Evolutionary conservation across 2,797 vertebrate species (phyloP).

Genomic region (Crotalus adamanteus): DNA sequence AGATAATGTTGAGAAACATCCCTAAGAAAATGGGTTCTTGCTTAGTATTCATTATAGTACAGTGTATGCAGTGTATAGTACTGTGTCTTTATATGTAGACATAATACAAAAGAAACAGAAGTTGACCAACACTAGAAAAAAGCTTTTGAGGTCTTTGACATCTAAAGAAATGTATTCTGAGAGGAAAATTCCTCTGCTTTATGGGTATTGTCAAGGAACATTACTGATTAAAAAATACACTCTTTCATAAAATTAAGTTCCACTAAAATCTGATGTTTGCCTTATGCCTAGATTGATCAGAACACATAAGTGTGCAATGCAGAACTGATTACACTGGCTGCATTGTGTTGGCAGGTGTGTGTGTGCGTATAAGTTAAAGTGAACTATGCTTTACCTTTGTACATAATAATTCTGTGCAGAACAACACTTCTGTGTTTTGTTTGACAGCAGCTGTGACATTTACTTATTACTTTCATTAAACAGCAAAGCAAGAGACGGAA

Average conservation of each 20-base stretch:
- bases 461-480: constrained; percentile 12
- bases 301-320: not conserved
- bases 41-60: not conserved
- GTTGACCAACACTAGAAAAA: not conserved
- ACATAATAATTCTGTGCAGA: not conserved
- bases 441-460: not conserved
- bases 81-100: not conserved
- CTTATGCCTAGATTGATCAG: not conserved
- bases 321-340: not conserved
- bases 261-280: not conserved
- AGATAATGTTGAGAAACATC: not conserved
- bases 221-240: not conserved
- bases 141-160: not conserved
- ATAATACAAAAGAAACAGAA: not conserved
- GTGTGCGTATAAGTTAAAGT: not conserved
- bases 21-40: not conserved
- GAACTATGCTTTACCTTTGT: not conserved
- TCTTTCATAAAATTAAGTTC: not conserved
- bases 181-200: not conserved
- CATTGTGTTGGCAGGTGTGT: not conserved
- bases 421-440: not conserved
- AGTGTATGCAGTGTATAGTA: not conserved
- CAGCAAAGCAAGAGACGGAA: not conserved
- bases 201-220: not conserved
- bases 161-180: not conserved